A percentile compares a stretch with the other conserved stretches of the same genome.
phyloP scores from a whole-genome alignment of 2,797 vertebrate species.

The Poecile montanus region DNA sequence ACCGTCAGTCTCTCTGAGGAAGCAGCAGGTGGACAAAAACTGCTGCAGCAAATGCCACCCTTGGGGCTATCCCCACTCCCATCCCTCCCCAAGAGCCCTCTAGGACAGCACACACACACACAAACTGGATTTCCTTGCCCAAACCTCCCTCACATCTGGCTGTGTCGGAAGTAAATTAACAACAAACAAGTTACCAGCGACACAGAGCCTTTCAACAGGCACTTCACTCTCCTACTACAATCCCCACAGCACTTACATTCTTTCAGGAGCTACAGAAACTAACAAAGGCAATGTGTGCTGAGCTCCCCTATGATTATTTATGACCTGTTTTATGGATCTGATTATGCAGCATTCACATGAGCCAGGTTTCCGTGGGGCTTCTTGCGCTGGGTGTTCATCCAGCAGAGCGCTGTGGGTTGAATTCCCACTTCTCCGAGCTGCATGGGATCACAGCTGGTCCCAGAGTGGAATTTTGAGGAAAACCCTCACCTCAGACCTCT shows the following conservation, averaged over 20 bases:
- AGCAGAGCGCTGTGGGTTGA: background rate
- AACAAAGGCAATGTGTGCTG: background rate
- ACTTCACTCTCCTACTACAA: background rate
- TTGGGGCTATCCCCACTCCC: background rate
- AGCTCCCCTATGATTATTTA: background rate
- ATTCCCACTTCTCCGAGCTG: accelerated
- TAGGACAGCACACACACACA: background rate
- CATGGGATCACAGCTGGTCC: accelerated
- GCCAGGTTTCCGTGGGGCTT: background rate
- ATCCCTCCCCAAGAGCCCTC: background rate
- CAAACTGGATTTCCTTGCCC: background rate
- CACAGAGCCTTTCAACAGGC: background rate
- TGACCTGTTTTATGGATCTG: background rate
- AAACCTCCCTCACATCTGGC: background rate
- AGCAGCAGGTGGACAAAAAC: background rate
- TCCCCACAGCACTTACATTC: background rate
- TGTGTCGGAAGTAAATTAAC: background rate
- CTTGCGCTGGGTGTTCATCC: accelerated
- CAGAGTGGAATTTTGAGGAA: background rate
- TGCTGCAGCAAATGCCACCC: accelerated
- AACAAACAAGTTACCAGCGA: background rate
- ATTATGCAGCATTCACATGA: background rate
- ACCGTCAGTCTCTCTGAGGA: accelerated
- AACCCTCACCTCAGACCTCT: accelerated
- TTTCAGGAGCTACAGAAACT: background rate